Percentiles rank a stretch among this genome's conserved stretches.
phyloP scores from a whole-genome alignment of 2,888 invertebrate genomes.

The Sussaba pulchella region DNA sequence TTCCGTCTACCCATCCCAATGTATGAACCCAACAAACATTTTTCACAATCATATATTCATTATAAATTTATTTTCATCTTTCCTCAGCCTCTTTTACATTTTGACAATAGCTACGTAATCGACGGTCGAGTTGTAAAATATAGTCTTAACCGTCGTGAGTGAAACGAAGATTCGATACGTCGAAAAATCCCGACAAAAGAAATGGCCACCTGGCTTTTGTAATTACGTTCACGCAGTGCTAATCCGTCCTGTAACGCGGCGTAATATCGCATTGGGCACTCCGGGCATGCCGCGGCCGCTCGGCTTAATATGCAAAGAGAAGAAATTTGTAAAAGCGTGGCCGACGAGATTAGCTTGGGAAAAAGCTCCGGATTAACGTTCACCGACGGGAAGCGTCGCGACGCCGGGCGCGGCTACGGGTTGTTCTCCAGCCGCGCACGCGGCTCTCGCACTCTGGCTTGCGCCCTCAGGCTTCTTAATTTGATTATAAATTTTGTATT shows the following conservation, averaged over 20 bases:
- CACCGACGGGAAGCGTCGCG: conserved; percentile 60
- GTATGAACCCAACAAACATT: neutral
- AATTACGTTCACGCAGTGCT: conserved; percentile 36
- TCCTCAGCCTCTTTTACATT: too few species aligned
- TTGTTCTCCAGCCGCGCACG: conserved; percentile 52
- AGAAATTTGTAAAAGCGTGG: conserved; percentile 72
- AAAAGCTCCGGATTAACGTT: conserved; percentile 53
- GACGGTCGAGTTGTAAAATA: conserved; percentile 8
- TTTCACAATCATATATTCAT: neutral
- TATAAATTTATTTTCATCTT: conserved; percentile 14
- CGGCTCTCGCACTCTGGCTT: conserved; percentile 66
- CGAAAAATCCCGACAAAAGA: conserved; percentile 16
- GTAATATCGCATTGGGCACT: conserved; percentile 49
- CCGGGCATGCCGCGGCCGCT: conserved; percentile 38
- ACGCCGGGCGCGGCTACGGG: conserved; percentile 44
- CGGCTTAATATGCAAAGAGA: conserved; percentile 67
- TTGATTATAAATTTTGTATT: conserved; percentile 73
- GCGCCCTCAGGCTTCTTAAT: conserved; percentile 64
- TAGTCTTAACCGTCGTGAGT: conserved; percentile 4
- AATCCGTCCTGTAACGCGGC: conserved; percentile 41
- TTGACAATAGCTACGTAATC: too few species aligned
- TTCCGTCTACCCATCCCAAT: too few species aligned
- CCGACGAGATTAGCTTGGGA: conserved; percentile 72
- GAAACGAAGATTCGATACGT: conserved; percentile 37
- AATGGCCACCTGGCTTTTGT: neutral